These are phyloP conservation scores for Coturnix japonica DNA, from an alignment of 2,113 vertebrate species.

Conservation along the genomic window DNA sequence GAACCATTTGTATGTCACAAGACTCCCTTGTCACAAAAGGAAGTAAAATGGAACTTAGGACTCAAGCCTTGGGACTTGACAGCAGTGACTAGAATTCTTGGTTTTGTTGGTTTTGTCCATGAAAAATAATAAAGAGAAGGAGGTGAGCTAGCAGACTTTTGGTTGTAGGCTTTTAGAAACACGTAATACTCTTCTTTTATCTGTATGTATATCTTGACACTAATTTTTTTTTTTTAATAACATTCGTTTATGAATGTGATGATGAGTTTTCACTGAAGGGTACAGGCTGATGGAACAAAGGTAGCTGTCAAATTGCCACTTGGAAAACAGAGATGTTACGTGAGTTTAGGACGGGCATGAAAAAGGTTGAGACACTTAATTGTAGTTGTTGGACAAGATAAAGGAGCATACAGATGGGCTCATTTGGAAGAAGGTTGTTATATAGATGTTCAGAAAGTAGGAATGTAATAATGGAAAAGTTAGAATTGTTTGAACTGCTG, in stretches of 20 bases:
- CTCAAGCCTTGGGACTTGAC: neutral
- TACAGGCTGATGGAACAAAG: neutral
- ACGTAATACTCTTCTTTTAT: neutral
- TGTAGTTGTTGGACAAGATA: rapidly evolving
- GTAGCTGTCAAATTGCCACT: neutral
- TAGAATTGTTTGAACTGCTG: neutral
- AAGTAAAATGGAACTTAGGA: neutral
- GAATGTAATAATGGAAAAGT: neutral
- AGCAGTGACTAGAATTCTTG: neutral
- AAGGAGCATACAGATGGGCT: neutral
- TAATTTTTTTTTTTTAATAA: neutral
- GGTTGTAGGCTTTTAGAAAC: neutral
- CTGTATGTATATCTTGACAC: neutral
- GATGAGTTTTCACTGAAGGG: neutral
- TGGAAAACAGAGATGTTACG: neutral
- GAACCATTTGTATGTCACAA: neutral
- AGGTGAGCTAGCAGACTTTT: neutral
- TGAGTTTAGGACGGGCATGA: rapidly evolving
- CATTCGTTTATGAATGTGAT: neutral
- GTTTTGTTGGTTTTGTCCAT: neutral
- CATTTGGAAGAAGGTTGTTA: neutral
- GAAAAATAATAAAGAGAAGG: neutral
- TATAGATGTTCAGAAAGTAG: neutral
- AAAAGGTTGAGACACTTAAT: neutral
- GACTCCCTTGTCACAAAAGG: neutral